Conservation (phyloP, 2,888 invertebrate genomes). For the Stenodema calcarata region DNA sequence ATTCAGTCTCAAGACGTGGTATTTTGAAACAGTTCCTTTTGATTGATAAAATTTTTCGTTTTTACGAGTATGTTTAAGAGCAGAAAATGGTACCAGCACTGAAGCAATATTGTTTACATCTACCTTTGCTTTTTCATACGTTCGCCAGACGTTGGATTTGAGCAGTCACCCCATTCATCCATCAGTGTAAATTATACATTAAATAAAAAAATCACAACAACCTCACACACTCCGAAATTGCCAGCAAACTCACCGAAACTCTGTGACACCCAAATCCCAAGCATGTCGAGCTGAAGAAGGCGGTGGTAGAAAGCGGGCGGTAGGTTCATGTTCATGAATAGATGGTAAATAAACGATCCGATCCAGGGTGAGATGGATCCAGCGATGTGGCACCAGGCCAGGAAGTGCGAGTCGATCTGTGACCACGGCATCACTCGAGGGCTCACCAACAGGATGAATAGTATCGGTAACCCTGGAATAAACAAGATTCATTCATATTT, state of each 20-base stretch:
- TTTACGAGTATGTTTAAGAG: no score
- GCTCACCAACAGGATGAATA: constrained; percentile 80
- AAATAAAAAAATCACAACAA: no score
- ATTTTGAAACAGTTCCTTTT: no score
- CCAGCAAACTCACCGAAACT: constrained; percentile 75
- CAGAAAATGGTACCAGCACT: no score
- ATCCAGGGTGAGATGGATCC: constrained; percentile 87
- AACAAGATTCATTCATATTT: neutral
- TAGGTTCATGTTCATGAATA: constrained; percentile 85
- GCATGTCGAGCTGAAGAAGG: constrained; percentile 86
- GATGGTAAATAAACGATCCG: constrained; percentile 85
- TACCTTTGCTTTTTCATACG: no score
- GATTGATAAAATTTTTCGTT: no score
- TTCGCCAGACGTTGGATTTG: no score
- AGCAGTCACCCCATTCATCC: no score
- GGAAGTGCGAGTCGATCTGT: constrained; percentile 61
- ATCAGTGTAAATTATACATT: no score
- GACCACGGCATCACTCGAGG: constrained; percentile 81
- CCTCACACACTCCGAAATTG: no score
- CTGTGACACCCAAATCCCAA: constrained; percentile 92
- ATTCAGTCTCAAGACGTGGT: no score
- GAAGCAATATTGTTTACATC: no score
- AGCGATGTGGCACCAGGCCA: constrained; percentile 84
- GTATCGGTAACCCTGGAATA: constrained; percentile 77
- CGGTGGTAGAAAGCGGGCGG: constrained; percentile 78